Evolutionary conservation across 2,113 vertebrate genomes (phyloP).

Genomic region (Blennius ocellaris): DNA sequence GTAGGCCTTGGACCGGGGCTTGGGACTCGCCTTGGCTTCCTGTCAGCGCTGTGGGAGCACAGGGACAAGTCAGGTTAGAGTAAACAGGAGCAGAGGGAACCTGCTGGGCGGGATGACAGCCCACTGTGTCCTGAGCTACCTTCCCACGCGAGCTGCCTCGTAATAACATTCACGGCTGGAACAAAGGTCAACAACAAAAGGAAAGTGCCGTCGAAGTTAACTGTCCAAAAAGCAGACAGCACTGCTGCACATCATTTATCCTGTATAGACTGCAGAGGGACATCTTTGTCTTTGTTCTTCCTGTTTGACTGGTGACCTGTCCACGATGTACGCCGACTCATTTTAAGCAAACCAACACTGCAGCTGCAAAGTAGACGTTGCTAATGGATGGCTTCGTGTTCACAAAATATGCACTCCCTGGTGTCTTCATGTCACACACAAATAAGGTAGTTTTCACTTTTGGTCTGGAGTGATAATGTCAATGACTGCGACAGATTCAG

Average conservation of each 20-base stretch:
- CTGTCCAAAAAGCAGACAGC: not conserved
- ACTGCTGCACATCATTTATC: not conserved
- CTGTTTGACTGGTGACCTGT: no score
- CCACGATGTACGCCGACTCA: no score
- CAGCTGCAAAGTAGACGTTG: no score
- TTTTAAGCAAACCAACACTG: no score
- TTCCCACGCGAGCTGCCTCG: conserved; percentile 29
- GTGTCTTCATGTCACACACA: no score
- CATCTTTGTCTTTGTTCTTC: no score
- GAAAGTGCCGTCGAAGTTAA: not conserved
- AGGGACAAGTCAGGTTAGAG: conserved; percentile 45
- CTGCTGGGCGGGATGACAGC: conserved; percentile 49
- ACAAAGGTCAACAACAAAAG: conserved; percentile 41
- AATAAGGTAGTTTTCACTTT: no score
- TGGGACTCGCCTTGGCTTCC: conserved; percentile 84
- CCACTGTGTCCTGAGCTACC: conserved; percentile 50
- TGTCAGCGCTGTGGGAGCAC: conserved; percentile 84
- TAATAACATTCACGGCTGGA: conserved; percentile 24
- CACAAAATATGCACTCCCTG: no score
- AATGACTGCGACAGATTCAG: no score
- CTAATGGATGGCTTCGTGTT: no score
- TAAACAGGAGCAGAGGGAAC: conserved; percentile 31
- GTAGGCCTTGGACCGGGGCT: conserved; percentile 50
- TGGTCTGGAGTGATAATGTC: no score
- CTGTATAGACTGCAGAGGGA: no score